Conservation (phyloP, 1,140 invertebrate genomes). For the Drosophila serrata region DNA sequence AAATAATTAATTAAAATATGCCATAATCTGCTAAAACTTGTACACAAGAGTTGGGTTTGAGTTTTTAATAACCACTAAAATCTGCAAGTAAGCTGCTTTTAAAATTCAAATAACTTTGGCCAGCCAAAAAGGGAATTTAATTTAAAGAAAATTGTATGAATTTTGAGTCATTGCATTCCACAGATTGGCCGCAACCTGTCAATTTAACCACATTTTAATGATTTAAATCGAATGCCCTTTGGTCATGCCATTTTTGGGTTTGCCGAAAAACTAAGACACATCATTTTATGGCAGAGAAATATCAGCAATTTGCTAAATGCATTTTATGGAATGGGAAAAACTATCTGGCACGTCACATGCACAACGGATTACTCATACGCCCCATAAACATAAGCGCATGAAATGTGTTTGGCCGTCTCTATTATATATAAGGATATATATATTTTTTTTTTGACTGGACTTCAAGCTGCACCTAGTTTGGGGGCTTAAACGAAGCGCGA, state of each 20-base stretch:
- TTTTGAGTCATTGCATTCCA: constrained; percentile 26
- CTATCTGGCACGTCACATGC: constrained; percentile 20
- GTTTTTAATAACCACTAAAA: neutral
- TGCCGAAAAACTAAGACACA: constrained; percentile 1
- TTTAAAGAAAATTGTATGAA: neutral
- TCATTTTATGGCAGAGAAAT: constrained; percentile 16
- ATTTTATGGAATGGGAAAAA: constrained; percentile 20
- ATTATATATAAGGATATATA: neutral
- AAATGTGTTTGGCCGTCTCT: constrained; percentile 6
- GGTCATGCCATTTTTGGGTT: constrained; percentile 58
- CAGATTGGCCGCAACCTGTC: constrained; percentile 15
- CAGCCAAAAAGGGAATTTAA: constrained; percentile 21
- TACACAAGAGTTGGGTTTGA: neutral
- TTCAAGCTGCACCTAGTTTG: constrained; percentile 48
- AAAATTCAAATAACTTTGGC: constrained; percentile 30
- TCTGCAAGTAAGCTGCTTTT: constrained; percentile 38
- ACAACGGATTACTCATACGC: constrained; percentile 55
- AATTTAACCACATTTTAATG: constrained; percentile 32
- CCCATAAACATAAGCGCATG: neutral
- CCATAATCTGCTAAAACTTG: neutral
- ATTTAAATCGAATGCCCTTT: constrained; percentile 34
- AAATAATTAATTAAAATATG: constrained; percentile 3
- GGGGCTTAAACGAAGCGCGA: constrained; percentile 51
- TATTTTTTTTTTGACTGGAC: constrained; percentile 1
- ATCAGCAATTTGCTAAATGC: constrained; percentile 64